Evolutionary conservation across 2,797 vertebrate species (phyloP).

Genomic region (Chromis chromis): DNA sequence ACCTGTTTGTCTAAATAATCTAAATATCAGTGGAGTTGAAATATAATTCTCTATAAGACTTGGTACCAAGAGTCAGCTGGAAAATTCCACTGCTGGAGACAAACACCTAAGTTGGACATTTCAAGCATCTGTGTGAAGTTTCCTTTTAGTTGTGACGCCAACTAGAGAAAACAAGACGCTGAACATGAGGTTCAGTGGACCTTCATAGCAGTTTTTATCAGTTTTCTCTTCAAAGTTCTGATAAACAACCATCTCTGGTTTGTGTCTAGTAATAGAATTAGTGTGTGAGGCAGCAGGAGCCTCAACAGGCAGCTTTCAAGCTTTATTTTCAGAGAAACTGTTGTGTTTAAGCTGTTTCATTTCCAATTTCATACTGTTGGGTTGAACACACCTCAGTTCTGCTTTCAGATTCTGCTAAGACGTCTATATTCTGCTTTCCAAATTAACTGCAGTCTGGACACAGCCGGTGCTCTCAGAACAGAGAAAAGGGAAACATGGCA

Average conservation of each 20-base stretch:
- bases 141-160: conserved; percentile 7
- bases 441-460: conserved; percentile 9
- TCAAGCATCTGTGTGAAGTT: conserved; percentile 50
- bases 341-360: neutral
- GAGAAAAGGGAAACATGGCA: no score
- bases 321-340: conserved; percentile 16
- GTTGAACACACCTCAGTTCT: neutral
- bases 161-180: neutral
- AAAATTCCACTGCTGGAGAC: conserved; percentile 9
- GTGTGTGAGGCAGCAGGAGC: conserved; percentile 6
- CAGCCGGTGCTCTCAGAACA: neutral
- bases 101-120: conserved; percentile 63
- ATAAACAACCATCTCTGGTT: neutral
- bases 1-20: neutral
- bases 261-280: conserved; percentile 14
- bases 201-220: neutral
- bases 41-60: neutral
- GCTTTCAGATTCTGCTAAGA: neutral
- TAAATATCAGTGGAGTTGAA: neutral
- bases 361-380: neutral
- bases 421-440: conserved; percentile 4
- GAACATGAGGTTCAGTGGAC: neutral
- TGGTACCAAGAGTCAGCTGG: neutral
- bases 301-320: conserved; percentile 1
- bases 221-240: neutral